Conservation (phyloP, 2,888 invertebrate species). For the Drosophila hamatofila region DNA sequence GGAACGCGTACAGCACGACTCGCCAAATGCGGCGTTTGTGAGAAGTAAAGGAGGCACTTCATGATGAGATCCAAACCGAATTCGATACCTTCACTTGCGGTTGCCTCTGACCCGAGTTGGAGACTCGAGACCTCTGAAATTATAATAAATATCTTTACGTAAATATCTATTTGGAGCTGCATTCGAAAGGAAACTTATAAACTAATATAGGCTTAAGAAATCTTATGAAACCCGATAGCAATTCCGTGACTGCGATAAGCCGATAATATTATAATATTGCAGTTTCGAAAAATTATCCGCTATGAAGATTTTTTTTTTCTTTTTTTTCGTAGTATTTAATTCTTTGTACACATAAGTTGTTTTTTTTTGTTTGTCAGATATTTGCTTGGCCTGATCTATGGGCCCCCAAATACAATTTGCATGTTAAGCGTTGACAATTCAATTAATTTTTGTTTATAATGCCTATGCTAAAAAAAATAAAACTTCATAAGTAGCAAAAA, state of each 20-base stretch:
- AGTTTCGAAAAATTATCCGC: constrained; percentile 6
- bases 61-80: not conserved
- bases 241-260: constrained; percentile 7
- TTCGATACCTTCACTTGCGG: not conserved
- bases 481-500: constrained; percentile 13
- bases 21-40: constrained; percentile 54
- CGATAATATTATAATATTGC: constrained; percentile 13
- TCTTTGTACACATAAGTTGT: not conserved
- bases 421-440: constrained; percentile 64
- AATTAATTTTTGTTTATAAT: constrained; percentile 62
- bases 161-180: not conserved
- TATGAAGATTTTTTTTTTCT: not conserved
- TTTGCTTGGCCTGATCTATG: constrained; percentile 31
- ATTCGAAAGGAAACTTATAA: not conserved
- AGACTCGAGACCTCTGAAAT: not conserved
- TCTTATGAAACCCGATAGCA: not conserved
- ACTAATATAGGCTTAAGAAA: constrained; percentile 21
- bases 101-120: not conserved
- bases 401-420: constrained; percentile 33
- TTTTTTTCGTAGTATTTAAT: constrained; percentile 1
- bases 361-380: not conserved
- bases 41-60: not conserved
- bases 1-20: constrained; percentile 7
- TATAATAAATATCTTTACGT: not conserved
- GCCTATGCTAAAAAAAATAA: constrained; percentile 13